Conservation (phyloP, 1,140 invertebrate species). For the Drosophila suzukii region DNA sequence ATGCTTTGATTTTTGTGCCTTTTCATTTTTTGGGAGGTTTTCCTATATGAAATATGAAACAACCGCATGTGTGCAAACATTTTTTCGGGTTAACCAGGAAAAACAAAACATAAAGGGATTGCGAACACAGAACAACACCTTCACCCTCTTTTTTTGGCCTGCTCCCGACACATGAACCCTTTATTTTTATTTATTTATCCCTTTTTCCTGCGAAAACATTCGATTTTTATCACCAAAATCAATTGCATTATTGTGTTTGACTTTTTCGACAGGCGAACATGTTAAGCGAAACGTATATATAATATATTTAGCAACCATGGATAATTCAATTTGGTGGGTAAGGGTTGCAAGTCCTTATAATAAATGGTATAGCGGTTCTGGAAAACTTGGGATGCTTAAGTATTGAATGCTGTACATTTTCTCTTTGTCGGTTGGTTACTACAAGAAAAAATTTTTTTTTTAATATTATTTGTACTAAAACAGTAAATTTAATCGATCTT, state of each 20-base stretch:
- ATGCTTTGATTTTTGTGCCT: conserved; percentile 76
- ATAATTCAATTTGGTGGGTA: conserved; percentile 68
- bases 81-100: conserved; percentile 42
- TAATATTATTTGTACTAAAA: too few relatives aligned
- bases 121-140: conserved; percentile 18
- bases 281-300: conserved; percentile 37
- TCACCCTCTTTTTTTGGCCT: conserved; percentile 27
- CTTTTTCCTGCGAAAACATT: conserved; percentile 65
- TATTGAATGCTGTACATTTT: too few relatives aligned
- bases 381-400: conserved; percentile 4
- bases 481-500: too few relatives aligned
- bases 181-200: conserved; percentile 46
- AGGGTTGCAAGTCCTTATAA: conserved; percentile 30
- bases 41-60: conserved; percentile 78
- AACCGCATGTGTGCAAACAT: conserved; percentile 82
- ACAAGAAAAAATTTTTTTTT: too few relatives aligned
- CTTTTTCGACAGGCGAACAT: conserved; percentile 37
- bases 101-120: conserved; percentile 19
- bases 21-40: conserved; percentile 45
- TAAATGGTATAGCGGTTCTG: neutral
- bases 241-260: conserved; percentile 78
- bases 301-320: conserved; percentile 59
- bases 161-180: conserved; percentile 56
- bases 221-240: conserved; percentile 82
- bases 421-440: too few relatives aligned